phyloP scores from a whole-genome alignment of 1,140 invertebrate species.

The Homalodisca vitripennis region DNA sequence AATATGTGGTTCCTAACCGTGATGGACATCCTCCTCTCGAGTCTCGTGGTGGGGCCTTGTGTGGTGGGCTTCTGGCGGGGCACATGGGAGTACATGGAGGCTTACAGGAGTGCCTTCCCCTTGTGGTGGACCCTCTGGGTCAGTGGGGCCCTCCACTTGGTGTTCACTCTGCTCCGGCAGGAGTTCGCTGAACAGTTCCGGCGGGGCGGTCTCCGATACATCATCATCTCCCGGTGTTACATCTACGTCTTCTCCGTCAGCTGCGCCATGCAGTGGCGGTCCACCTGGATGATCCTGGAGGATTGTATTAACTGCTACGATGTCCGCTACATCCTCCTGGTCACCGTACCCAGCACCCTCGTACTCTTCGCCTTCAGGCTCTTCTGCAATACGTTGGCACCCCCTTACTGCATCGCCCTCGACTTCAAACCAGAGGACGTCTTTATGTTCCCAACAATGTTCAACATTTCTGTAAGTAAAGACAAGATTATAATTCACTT shows the following conservation, averaged over 20 bases:
- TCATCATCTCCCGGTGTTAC: constrained; percentile 46
- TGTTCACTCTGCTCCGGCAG: constrained; percentile 34
- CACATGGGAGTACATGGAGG: constrained; percentile 74
- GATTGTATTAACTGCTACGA: constrained; percentile 44
- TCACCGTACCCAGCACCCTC: constrained; percentile 44
- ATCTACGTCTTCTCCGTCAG: constrained; percentile 57
- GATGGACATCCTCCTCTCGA: constrained; percentile 70
- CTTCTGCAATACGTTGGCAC: constrained; percentile 57
- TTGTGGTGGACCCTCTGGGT: constrained; percentile 30
- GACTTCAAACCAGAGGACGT: constrained; percentile 55
- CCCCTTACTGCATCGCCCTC: constrained; percentile 57
- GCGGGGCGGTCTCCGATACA: constrained; percentile 21
- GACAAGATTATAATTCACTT: no score
- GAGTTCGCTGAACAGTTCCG: constrained; percentile 26
- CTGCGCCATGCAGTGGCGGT: constrained; percentile 62
- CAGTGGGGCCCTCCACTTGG: constrained; percentile 29
- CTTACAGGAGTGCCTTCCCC: constrained; percentile 56
- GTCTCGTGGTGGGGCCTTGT: constrained; percentile 67
- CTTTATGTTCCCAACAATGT: constrained; percentile 63
- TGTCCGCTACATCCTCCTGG: constrained; percentile 40
- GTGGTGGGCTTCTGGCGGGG: constrained; percentile 84
- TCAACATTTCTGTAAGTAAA: constrained; percentile 42
- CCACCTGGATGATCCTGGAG: constrained; percentile 58
- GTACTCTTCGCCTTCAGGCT: constrained; percentile 48
- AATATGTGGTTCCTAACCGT: constrained; percentile 45